These are phyloP conservation scores for Cataglyphis albicans DNA, from an alignment of 2,888 invertebrate genomes.

Conservation along the genomic window DNA sequence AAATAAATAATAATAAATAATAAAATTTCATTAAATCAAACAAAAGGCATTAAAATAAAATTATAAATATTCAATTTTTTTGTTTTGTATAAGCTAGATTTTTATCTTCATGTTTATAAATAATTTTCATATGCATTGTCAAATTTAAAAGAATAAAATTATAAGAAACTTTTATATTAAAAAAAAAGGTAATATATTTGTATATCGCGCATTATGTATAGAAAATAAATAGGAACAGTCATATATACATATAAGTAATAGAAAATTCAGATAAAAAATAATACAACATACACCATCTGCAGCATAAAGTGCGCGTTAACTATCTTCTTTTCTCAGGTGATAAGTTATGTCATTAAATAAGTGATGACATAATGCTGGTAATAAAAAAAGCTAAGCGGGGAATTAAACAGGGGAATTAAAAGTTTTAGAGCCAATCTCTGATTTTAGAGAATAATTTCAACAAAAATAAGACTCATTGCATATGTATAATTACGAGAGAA, in stretches of 20 bases:
- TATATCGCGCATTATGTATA: not conserved
- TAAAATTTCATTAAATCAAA: not conserved
- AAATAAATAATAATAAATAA: not conserved
- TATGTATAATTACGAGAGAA: not conserved
- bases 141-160: conserved; percentile 1
- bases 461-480: not conserved
- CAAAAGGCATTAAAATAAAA: not conserved
- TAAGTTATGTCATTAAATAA: not conserved
- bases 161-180: not conserved
- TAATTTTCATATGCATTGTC: not conserved
- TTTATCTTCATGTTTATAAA: not conserved
- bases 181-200: not conserved
- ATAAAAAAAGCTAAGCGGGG: not conserved
- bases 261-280: not conserved
- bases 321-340: not conserved
- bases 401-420: not conserved
- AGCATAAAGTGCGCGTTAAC: not conserved
- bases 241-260: not conserved
- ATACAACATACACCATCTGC: conserved; percentile 6
- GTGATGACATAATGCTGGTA: not conserved
- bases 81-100: not conserved
- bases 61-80: not conserved
- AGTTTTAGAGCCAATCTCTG: not conserved
- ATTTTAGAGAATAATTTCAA: not conserved
- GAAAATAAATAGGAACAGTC: not conserved